A percentile compares a stretch with the other conserved stretches of the same genome.
Conservation (phyloP, 2,113 vertebrate species). For the Turdus rufiventris region DNA sequence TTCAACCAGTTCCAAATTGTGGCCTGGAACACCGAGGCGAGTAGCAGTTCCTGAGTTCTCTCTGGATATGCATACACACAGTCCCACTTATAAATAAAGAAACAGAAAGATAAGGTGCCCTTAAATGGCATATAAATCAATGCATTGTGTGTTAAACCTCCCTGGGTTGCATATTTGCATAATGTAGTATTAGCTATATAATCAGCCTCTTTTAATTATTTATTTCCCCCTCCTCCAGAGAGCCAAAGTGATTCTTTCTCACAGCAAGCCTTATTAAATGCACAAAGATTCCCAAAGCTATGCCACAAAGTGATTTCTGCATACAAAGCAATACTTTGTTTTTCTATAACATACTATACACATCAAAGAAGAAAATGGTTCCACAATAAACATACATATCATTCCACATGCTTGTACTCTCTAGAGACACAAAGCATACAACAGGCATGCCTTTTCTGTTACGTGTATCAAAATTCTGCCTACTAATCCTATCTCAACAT, state of each 20-base stretch:
- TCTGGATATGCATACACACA: not conserved
- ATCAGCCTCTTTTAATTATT: conserved; percentile 31
- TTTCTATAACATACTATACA: not conserved
- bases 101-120: not conserved
- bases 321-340: not conserved
- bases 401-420: not conserved
- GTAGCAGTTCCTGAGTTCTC: not conserved
- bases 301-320: not conserved
- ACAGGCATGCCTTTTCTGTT: not conserved
- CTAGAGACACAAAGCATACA: not conserved
- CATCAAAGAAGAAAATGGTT: not conserved
- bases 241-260: not conserved
- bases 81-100: not conserved
- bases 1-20: not conserved
- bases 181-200: conserved; percentile 15
- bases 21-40: not conserved
- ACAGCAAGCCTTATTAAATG: not conserved
- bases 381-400: not conserved
- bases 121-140: conserved; percentile 14
- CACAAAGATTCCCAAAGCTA: not conserved
- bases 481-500: not conserved
- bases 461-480: not conserved
- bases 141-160: not conserved
- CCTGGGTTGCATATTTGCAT: conserved; percentile 11
- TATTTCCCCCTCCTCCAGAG: not conserved